Percentiles rank a stretch among this genome's conserved stretches.
Conservation (phyloP, 2,888 invertebrate genomes). For the Eupithecia subfuscata region DNA sequence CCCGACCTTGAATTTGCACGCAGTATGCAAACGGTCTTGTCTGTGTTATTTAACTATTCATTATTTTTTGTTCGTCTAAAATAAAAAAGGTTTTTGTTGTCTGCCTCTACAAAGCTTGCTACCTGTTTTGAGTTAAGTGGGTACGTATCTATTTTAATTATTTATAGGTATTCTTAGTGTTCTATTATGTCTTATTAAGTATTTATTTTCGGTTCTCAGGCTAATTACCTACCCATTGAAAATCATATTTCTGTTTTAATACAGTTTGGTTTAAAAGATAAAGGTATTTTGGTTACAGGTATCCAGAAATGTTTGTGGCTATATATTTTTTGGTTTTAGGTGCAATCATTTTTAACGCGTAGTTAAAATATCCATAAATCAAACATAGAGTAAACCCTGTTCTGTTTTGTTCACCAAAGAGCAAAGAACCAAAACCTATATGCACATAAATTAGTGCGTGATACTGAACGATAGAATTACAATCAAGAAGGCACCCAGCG, state of each 20-base stretch:
- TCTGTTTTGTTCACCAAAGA: not conserved
- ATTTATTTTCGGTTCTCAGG: not conserved
- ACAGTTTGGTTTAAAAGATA: not conserved
- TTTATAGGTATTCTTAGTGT: not conserved
- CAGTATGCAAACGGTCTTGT: not conserved
- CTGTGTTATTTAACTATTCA: not conserved
- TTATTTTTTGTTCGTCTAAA: not conserved
- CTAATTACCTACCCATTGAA: not conserved
- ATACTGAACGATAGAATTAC: not conserved
- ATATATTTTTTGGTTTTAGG: not conserved
- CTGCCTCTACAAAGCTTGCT: not conserved
- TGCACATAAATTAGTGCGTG: slow-evolving; percentile 18
- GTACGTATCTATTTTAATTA: not conserved
- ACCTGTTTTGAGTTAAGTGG: not conserved
- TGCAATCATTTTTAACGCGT: not conserved
- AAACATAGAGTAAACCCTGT: not conserved
- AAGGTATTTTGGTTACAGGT: not conserved
- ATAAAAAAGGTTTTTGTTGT: not conserved
- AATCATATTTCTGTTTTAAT: not conserved
- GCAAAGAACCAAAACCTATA: not conserved
- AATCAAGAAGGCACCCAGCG: slow-evolving; percentile 19
- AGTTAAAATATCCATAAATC: not conserved
- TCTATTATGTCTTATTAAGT: not conserved
- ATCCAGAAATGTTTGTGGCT: not conserved
- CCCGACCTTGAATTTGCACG: slow-evolving; percentile 3